A percentile compares a stretch with the other conserved stretches of the same genome.
These are phyloP conservation scores for Adelosebastes latens DNA, from an alignment of 2,797 vertebrate genomes.

Conservation along the genomic window DNA sequence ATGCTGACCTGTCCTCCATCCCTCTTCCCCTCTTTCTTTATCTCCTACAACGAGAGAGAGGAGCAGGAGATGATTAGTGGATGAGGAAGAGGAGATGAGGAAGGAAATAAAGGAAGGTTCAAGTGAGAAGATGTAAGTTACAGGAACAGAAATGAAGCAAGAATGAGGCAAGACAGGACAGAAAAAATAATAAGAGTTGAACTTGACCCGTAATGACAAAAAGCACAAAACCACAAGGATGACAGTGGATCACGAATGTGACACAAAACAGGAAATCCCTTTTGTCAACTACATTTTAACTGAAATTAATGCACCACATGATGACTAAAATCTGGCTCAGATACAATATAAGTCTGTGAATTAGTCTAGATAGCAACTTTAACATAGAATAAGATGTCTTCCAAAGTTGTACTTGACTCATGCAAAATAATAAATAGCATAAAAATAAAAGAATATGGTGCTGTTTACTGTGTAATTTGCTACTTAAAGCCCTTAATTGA, in stretches of 20 bases:
- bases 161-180: neutral
- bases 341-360: neutral
- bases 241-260: neutral
- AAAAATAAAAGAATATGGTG: neutral
- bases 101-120: neutral
- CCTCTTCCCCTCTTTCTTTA: slow-evolving; percentile 94
- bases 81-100: neutral
- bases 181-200: neutral
- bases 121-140: neutral
- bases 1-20: slow-evolving; percentile 83
- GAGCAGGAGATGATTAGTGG: neutral
- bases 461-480: neutral
- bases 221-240: neutral
- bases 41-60: slow-evolving; percentile 82
- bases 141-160: neutral
- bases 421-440: neutral
- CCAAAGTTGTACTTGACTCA: neutral
- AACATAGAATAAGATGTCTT: neutral
- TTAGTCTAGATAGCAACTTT: neutral
- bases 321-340: neutral
- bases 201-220: neutral
- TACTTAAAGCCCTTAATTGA: neutral
- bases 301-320: neutral
- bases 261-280: neutral
- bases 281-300: neutral